Percentiles rank a stretch among this genome's conserved stretches.
Evolutionary conservation across 2,113 vertebrate species (phyloP).

Genomic region (Turdus rufiventris): DNA sequence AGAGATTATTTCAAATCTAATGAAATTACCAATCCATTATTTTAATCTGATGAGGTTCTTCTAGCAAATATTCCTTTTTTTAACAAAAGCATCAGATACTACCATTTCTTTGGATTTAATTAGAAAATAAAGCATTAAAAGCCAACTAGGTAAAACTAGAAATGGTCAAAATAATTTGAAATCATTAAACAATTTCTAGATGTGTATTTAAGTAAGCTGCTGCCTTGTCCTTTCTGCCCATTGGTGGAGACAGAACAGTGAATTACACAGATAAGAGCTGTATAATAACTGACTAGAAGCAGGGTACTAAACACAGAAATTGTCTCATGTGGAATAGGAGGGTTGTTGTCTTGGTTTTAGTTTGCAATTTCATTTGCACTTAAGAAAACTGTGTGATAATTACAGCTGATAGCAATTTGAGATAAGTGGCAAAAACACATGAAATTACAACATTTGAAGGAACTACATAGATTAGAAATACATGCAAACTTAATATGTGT

Average conservation of each 20-base stretch:
- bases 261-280: background rate
- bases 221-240: background rate
- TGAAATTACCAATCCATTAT: background rate
- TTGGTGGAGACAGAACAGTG: background rate
- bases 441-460: background rate
- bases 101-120: background rate
- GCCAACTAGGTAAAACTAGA: background rate
- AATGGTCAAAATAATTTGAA: background rate
- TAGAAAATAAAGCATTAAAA: background rate
- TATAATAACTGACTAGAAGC: background rate
- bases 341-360: background rate
- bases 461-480: background rate
- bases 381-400: background rate
- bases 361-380: background rate
- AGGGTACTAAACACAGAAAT: background rate
- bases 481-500: background rate
- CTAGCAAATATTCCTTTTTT: background rate
- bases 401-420: background rate
- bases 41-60: background rate
- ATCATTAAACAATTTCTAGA: background rate
- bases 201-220: background rate
- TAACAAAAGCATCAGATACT: background rate
- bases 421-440: background rate
- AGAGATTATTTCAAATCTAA: background rate
- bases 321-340: background rate